These are phyloP conservation scores for Lepidurus packardi DNA, from an alignment of 1,140 invertebrate species.

Conservation along the genomic window DNA sequence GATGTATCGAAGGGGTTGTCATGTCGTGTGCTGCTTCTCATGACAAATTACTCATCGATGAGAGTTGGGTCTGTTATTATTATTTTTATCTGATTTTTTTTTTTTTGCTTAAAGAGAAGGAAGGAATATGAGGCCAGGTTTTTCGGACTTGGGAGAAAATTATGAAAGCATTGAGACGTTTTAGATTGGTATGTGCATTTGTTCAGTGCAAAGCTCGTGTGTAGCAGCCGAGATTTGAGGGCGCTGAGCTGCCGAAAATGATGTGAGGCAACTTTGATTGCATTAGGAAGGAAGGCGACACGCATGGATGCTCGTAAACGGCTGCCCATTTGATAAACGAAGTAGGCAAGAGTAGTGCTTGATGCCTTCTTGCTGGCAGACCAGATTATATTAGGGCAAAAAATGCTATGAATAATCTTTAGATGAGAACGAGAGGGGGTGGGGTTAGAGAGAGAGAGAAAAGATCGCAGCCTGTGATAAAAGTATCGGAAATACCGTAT, in stretches of 20 bases:
- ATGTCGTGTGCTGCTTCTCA: not conserved
- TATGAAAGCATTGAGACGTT: too few relatives aligned
- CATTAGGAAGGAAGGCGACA: conserved; percentile 21
- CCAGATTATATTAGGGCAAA: conserved; percentile 10
- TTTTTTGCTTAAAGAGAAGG: not conserved
- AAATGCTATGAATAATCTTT: conserved; percentile 10
- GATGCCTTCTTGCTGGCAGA: not conserved
- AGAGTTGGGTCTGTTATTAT: not conserved
- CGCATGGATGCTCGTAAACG: conserved; percentile 5
- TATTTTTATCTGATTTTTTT: not conserved
- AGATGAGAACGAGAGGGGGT: not conserved
- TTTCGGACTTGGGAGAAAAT: not conserved
- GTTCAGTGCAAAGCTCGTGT: not conserved
- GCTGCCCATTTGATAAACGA: conserved; percentile 21
- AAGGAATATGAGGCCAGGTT: too few relatives aligned
- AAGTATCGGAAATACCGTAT: conserved; percentile 19
- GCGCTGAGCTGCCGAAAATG: not conserved
- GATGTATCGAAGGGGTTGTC: conserved; percentile 3
- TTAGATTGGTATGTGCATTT: not conserved
- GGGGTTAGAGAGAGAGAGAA: not conserved
- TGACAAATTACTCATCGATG: conserved; percentile 4
- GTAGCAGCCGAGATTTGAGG: not conserved
- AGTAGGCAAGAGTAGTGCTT: conserved; percentile 9
- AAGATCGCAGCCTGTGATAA: conserved; percentile 15
- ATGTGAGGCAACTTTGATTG: conserved; percentile 9